phyloP scores from a whole-genome alignment of 2,888 invertebrate genomes.

The Seladonia tumulorum region DNA sequence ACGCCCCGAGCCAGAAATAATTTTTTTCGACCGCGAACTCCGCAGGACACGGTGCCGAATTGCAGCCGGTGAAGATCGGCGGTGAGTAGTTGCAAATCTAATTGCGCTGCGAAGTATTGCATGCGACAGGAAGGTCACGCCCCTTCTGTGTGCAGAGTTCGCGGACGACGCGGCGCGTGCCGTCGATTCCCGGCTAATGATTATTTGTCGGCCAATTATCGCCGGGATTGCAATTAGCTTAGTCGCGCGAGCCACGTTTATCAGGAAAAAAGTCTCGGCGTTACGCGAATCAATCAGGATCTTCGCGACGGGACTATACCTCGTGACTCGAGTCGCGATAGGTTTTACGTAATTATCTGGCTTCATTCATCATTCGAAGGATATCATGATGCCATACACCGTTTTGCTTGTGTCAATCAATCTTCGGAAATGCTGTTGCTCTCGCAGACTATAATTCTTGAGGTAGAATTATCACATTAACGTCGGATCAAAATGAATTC shows the following conservation, averaged over 20 bases:
- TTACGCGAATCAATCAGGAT: slow-evolving; percentile 21
- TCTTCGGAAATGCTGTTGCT: background rate
- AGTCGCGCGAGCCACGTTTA: background rate
- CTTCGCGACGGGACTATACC: background rate
- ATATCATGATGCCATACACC: background rate
- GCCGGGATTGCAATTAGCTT: slow-evolving; percentile 35
- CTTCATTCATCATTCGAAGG: background rate
- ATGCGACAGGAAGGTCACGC: background rate
- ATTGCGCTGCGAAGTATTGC: slow-evolving; percentile 1
- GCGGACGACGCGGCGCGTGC: slow-evolving; percentile 34
- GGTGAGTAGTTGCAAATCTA: background rate
- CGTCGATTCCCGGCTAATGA: slow-evolving; percentile 12
- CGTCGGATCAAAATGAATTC: background rate
- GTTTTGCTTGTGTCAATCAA: background rate
- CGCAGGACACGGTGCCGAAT: background rate
- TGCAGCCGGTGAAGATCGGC: background rate
- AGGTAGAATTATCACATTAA: background rate
- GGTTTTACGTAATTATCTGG: slow-evolving; percentile 11
- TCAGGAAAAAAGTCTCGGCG: background rate
- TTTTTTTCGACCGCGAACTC: background rate
- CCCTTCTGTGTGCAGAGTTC: slow-evolving; percentile 28
- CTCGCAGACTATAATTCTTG: background rate
- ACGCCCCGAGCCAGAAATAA: background rate
- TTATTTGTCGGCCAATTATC: slow-evolving; percentile 45
- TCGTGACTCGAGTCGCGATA: background rate